phyloP scores from a whole-genome alignment of 2,113 vertebrate species.

The Epinephelus cyanopodus region DNA sequence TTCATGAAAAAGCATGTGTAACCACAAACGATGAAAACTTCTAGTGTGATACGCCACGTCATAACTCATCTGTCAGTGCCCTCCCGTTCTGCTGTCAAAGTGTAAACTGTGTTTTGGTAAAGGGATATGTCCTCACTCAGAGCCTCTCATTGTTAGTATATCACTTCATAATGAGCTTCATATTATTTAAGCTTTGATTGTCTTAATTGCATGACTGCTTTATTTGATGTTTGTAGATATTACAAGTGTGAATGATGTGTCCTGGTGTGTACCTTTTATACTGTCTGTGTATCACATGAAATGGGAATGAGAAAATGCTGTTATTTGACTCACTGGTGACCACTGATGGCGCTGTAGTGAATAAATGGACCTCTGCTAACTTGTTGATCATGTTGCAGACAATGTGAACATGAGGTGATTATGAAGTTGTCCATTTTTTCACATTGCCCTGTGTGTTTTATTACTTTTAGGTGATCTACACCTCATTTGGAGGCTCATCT shows the following conservation, averaged over 20 bases:
- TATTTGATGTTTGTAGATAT: background rate
- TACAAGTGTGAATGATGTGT: background rate
- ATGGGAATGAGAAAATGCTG: background rate
- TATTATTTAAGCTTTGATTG: background rate
- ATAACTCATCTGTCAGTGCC: background rate
- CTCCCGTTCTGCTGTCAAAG: background rate
- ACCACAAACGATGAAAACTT: background rate
- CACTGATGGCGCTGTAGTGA: background rate
- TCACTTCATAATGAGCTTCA: background rate
- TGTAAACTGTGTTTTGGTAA: background rate
- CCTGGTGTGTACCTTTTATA: background rate
- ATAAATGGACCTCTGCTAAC: background rate
- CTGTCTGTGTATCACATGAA: background rate
- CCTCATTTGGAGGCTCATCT: slow-evolving; percentile 95
- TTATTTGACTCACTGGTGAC: background rate
- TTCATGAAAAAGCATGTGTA: background rate
- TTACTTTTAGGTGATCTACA: slow-evolving; percentile 92
- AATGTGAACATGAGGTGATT: background rate
- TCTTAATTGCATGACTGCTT: background rate
- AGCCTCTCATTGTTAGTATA: background rate
- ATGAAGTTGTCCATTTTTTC: background rate
- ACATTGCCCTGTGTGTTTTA: background rate
- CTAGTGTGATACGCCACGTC: background rate
- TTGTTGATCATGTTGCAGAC: background rate
- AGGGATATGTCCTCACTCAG: background rate